Conservation (phyloP, 2,888 invertebrate species). For the Rosalia funebris region DNA sequence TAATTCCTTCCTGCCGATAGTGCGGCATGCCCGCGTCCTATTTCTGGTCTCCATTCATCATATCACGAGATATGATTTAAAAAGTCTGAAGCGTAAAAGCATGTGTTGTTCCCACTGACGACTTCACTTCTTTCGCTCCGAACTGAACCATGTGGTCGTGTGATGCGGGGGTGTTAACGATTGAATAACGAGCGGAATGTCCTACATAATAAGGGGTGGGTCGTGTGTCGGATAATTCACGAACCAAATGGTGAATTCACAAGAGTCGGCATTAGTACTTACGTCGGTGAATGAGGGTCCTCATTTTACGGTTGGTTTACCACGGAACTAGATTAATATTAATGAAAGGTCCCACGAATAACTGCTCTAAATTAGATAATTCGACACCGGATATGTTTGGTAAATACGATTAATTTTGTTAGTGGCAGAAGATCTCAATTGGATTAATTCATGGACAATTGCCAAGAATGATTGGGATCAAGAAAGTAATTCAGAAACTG, state of each 20-base stretch:
- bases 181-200: constrained; percentile 6
- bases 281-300: constrained; percentile 15
- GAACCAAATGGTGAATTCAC: constrained; percentile 13
- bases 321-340: constrained; percentile 18
- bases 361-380: constrained; percentile 7
- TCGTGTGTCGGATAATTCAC: constrained; percentile 2
- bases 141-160: constrained; percentile 19
- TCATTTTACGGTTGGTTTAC: constrained; percentile 22
- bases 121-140: background rate
- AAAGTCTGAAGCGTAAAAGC: background rate
- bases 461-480: background rate
- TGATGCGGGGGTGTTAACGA: constrained; percentile 26
- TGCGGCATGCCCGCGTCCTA: constrained; percentile 16
- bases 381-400: constrained; percentile 9
- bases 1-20: background rate
- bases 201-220: background rate
- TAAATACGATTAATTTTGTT: constrained; percentile 17
- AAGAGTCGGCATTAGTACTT: constrained; percentile 8
- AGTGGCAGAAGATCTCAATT: background rate
- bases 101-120: background rate
- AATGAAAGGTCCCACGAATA: constrained; percentile 12
- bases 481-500: too few relatives aligned
- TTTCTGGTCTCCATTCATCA: constrained; percentile 19
- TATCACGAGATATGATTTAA: constrained; percentile 2
- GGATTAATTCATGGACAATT: background rate